Base-by-base conservation (phyloP, 2,888 invertebrate species). In the Hemicrepidius hirtus region DNA sequence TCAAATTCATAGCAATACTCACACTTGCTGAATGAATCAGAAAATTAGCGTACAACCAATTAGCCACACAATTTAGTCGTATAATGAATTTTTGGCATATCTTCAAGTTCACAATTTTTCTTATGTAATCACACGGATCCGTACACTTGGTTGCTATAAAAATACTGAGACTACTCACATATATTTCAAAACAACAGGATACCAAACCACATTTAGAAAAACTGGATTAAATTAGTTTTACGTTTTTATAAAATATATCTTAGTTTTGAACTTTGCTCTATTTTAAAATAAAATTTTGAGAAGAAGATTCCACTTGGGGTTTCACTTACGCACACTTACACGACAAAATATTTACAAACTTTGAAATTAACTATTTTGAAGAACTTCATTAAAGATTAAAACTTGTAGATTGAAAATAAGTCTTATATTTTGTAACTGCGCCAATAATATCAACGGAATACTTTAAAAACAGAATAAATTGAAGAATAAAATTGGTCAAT, bases 21-120 rank as follows among this genome's bases (percentile, higher is more conserved):
- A 32, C 9, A 32, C 1, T 49, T 53, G 5, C 28, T 28, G 53
- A 53, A 53, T 53, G 53, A 9, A 24, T 21, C 53, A 28, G 24
- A 4, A 13, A 7, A 35, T 49, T 50, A 37, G 32, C 24, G 66
- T 28, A 16, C 16, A 66, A 32, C 28, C 53, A 55, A 66, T 53
- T 66, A 66, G 53, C 37, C 41, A 37, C 59, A 49, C 57, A 60
- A 68, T 59, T 59, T 44, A 40, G 44, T 49, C 24, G 16, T 35
- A 59, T 59, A 59, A 60, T 41, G 46, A 68, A 57, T 40, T 40
- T 40, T 72, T 72, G 68, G 68, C 67, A 37, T 57, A 63, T 49
- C 13, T 57, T 73, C 72, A 73, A 73, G 55, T 49, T 55, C 49
- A 57, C 37, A 53, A 41, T 66, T 66, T 68, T 66, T 50, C 35